Percentiles rank a stretch among this genome's conserved stretches.
phyloP scores from a whole-genome alignment of 2,888 invertebrate species.

The Petrophora chlorosata region DNA sequence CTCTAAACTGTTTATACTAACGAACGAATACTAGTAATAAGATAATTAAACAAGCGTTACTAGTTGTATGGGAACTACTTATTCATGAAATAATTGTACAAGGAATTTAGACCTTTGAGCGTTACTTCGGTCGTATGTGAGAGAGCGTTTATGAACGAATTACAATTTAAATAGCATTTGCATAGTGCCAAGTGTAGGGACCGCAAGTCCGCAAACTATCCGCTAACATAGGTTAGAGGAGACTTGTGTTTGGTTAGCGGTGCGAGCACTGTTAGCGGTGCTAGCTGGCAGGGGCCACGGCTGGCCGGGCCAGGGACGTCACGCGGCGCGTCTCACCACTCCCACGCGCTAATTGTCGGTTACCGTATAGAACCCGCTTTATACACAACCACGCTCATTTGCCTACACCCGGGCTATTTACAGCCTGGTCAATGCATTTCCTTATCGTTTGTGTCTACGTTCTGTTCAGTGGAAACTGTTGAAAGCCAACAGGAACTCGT shows the following conservation, averaged over 20 bases:
- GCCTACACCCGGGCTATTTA: slow-evolving; percentile 26
- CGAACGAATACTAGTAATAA: too few relatives aligned
- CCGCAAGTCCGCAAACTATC: slow-evolving; percentile 18
- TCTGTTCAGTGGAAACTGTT: slow-evolving; percentile 17
- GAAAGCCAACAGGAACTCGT: slow-evolving; percentile 22
- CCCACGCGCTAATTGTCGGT: slow-evolving; percentile 32
- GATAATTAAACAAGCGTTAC: too few relatives aligned
- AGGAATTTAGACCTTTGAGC: slow-evolving; percentile 19
- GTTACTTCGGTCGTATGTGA: too few relatives aligned
- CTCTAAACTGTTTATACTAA: not conserved
- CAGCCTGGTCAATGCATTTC: slow-evolving; percentile 19
- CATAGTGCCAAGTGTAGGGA: slow-evolving; percentile 26
- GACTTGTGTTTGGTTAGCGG: slow-evolving; percentile 68
- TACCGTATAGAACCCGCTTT: slow-evolving; percentile 13
- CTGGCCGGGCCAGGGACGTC: slow-evolving; percentile 43
- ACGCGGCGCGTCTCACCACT: slow-evolving; percentile 30
- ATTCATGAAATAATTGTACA: slow-evolving; percentile 12
- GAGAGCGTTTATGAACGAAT: slow-evolving; percentile 32
- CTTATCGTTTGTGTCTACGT: slow-evolving; percentile 18
- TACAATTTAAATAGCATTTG: slow-evolving; percentile 31
- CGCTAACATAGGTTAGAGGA: slow-evolving; percentile 35
- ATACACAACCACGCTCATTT: slow-evolving; percentile 19
- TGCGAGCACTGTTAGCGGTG: too few relatives aligned
- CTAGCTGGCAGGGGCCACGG: too few relatives aligned
- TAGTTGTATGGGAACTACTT: slow-evolving; percentile 6